Conservation (phyloP, 2,888 invertebrate genomes). For the Ophion ventricosus region DNA sequence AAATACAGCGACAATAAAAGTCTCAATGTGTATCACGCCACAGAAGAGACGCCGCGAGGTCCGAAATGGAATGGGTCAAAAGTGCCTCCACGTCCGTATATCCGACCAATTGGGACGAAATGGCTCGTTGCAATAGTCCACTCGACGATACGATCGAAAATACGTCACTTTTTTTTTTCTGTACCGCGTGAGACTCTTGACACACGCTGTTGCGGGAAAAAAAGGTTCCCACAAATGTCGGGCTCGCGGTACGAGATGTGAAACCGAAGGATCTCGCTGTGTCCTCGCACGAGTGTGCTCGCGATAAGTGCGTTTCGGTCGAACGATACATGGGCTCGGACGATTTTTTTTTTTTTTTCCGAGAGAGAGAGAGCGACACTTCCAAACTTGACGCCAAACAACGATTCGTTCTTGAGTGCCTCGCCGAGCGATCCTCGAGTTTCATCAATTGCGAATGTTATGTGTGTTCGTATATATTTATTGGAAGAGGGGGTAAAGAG, state of each 20-base stretch:
- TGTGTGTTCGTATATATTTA: neutral
- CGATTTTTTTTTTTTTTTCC: constrained; percentile 13
- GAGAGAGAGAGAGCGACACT: neutral
- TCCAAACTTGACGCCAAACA: constrained; percentile 21
- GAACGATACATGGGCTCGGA: constrained; percentile 5
- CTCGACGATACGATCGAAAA: neutral
- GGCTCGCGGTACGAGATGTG: constrained; percentile 21
- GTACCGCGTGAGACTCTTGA: too few species aligned
- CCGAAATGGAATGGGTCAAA: too few species aligned
- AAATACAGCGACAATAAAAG: too few species aligned
- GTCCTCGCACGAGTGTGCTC: too few species aligned
- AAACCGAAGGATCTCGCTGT: constrained; percentile 14
- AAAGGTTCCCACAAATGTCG: constrained; percentile 29
- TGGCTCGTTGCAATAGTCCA: too few species aligned
- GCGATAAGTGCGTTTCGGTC: neutral
- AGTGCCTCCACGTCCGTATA: too few species aligned
- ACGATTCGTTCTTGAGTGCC: constrained; percentile 36
- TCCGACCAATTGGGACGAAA: too few species aligned
- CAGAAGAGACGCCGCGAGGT: too few species aligned
- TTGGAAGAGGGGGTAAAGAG: neutral
- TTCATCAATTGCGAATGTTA: constrained; percentile 35
- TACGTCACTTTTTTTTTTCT: neutral
- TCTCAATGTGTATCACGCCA: too few species aligned
- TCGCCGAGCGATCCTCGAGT: constrained; percentile 25
- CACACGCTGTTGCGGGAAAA: neutral